Conservation (phyloP, 2,113 vertebrate genomes). For the Daphoenositta chrysoptera region DNA sequence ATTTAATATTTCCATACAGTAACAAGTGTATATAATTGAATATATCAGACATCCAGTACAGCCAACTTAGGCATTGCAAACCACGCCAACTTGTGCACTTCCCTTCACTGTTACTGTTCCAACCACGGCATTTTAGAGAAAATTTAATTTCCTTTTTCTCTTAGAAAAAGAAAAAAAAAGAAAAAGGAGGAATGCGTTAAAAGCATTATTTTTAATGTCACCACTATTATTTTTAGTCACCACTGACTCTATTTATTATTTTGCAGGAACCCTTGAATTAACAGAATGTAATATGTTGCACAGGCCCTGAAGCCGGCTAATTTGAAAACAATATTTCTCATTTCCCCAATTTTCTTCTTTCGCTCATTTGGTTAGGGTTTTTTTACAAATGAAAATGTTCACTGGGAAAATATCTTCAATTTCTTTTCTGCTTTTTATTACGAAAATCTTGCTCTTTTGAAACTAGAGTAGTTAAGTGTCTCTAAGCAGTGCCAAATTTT, state of each 20-base stretch:
- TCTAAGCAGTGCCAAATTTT: neutral
- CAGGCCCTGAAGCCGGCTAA: neutral
- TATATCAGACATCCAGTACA: neutral
- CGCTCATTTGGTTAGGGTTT: neutral
- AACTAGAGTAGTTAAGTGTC: neutral
- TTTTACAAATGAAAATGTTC: neutral
- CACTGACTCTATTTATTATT: neutral
- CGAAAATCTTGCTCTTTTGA: neutral
- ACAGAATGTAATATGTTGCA: neutral
- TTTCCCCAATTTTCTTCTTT: slow-evolving; percentile 38
- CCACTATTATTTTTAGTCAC: too few relatives aligned
- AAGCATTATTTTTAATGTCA: neutral
- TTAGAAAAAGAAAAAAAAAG: too few relatives aligned
- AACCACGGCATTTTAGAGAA: neutral
- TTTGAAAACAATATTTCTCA: slow-evolving; percentile 4
- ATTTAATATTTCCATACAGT: slow-evolving; percentile 36
- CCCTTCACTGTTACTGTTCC: neutral
- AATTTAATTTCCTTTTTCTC: slow-evolving; percentile 1
- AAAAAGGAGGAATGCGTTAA: neutral
- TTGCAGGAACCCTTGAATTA: neutral
- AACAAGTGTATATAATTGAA: slow-evolving; percentile 15
- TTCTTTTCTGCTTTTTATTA: slow-evolving; percentile 17
- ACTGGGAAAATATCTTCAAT: neutral
- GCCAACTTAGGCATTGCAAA: neutral
- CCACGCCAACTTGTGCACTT: neutral